Evolutionary conservation across 2,113 vertebrate species (phyloP), one percentile per base, ranked within the genome.

Genomic region (Hiodon tergisus): DNA sequence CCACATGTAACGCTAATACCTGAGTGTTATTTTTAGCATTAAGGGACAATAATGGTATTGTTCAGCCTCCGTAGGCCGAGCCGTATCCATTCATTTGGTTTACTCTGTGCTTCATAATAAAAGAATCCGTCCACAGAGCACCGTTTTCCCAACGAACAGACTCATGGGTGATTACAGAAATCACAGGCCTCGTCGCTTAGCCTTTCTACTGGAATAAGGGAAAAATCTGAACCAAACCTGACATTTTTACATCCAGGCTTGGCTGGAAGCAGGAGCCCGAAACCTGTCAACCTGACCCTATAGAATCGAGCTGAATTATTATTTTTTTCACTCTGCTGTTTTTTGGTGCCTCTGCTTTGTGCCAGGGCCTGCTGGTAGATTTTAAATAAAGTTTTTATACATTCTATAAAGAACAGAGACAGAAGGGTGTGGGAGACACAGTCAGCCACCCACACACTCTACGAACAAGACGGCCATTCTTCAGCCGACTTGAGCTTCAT

Each of bases 1-100:
- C 87, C 86, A 89, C 84, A 85, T 88, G 86, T 82, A 86, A 87
- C 81, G 70, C 76, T 59, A 78, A 17, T 83, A 85, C 84, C 83
- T 84, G 72, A 77, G 55, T 59, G 73, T 81, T 79, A 76, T 80
- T 84, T 69, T 16, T 69, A 82, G 78, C 73, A 61, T 50, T 55
- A 8, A 70, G 67, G 75, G 73, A 87, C 82, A 86, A 85, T 79
- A 81, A 3, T 62, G 7, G 59, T 75, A 85, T 85, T 88, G 87
- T 78, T 58, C 13, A 31, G 70, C 16, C 71, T 53, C 58, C 46
- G 76, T 48, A 58, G 31, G 65, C 47, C 11, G 69, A 14, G 47
- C 63, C 14, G 54, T 54, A 65, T n/a, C 70, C 53, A 31, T 67
- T 72, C 70, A 77, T 72, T 51, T 77, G 76, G 55, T 66, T 77